Conservation (phyloP, 2,113 vertebrate genomes). For the Dasypus novemcinctus region DNA sequence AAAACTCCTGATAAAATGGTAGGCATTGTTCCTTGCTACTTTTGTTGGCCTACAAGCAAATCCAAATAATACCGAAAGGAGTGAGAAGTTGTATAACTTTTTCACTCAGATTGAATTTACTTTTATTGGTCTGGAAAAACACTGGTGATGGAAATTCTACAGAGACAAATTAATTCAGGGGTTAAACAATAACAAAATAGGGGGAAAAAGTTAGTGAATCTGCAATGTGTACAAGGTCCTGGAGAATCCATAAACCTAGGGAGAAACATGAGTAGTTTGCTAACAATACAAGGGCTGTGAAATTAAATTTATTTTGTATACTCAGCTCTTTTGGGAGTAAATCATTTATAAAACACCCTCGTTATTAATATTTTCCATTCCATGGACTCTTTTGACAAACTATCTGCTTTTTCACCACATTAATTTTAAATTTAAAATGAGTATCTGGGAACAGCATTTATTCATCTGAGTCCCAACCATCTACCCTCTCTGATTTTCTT, state of each 20-base stretch:
- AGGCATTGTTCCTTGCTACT: slow-evolving; percentile 48
- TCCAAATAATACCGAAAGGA: slow-evolving; percentile 59
- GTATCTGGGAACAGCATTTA: slow-evolving; percentile 64
- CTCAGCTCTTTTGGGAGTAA: slow-evolving; percentile 76
- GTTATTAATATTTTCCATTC: slow-evolving; percentile 80
- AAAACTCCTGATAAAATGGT: slow-evolving; percentile 44
- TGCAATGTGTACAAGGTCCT: slow-evolving; percentile 75
- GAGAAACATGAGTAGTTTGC: slow-evolving; percentile 80
- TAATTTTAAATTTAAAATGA: slow-evolving; percentile 77
- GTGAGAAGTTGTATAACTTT: slow-evolving; percentile 61
- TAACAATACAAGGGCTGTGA: slow-evolving; percentile 79
- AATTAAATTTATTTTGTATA: slow-evolving; percentile 83
- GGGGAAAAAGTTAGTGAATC: slow-evolving; percentile 83
- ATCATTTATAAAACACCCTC: slow-evolving; percentile 82
- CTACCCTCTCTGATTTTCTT: slow-evolving; percentile 25
- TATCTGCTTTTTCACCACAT: slow-evolving; percentile 75
- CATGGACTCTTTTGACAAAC: slow-evolving; percentile 76
- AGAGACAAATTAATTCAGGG: slow-evolving; percentile 83
- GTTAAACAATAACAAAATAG: slow-evolving; percentile 85
- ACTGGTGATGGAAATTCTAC: slow-evolving; percentile 81
- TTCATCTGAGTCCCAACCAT: slow-evolving; percentile 43
- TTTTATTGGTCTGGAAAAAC: slow-evolving; percentile 81
- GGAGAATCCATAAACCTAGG: slow-evolving; percentile 77
- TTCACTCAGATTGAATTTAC: slow-evolving; percentile 77
- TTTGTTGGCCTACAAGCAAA: slow-evolving; percentile 69